A percentile compares a stretch with the other conserved stretches of the same genome.
Evolutionary conservation across 2,113 vertebrate genomes (phyloP).

Genomic region (Odocoileus virginianus): DNA sequence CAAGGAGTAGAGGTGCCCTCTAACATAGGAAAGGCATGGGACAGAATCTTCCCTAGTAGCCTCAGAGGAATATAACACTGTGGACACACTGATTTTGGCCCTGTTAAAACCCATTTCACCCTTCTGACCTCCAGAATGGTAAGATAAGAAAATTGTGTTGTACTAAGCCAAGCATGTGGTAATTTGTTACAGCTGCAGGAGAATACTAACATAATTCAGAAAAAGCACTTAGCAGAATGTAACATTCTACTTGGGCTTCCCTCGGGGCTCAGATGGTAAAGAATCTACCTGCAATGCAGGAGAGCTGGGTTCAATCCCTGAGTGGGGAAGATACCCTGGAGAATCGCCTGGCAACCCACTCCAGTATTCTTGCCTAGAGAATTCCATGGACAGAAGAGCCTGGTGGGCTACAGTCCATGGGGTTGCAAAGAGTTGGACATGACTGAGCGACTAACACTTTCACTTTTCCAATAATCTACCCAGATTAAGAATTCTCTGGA

Average conservation of each 20-base stretch:
- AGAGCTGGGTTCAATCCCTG: not conserved
- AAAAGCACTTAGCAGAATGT: not conserved
- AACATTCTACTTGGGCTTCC: not conserved
- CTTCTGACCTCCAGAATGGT: not conserved
- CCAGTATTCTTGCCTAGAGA: not conserved
- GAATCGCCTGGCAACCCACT: not conserved
- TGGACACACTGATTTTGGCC: not conserved
- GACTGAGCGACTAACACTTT: not conserved
- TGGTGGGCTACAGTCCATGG: not conserved
- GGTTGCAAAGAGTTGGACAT: not conserved
- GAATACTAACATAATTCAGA: not conserved
- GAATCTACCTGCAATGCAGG: not conserved
- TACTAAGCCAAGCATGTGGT: not conserved
- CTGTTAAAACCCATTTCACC: not conserved
- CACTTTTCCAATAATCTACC: not conserved
- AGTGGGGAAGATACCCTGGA: not conserved
- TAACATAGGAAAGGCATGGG: not conserved
- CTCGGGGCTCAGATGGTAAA: not conserved
- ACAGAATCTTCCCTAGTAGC: not conserved
- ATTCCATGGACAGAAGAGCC: not conserved
- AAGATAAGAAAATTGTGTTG: not conserved
- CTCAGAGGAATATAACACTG: not conserved
- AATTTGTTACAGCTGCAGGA: not conserved
- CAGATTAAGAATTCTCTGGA: not conserved
- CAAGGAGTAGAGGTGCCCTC: not conserved